Base-by-base conservation (phyloP, 2,113 vertebrate species). In the Pleuronectes platessa region DNA sequence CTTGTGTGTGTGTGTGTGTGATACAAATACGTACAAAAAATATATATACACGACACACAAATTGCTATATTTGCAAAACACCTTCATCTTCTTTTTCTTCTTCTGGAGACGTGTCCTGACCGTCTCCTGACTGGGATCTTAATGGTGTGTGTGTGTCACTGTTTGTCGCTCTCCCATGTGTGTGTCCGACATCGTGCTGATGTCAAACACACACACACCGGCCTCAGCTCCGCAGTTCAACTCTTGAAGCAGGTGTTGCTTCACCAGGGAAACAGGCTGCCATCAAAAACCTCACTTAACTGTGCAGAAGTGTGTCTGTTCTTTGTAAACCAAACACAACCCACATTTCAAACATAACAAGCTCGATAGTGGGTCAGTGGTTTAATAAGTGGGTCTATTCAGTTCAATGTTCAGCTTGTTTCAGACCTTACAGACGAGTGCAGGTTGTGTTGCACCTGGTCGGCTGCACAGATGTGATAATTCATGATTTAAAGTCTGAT, bases 211-310 rank as follows among this genome's bases (percentile, higher is more conserved):
- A 58, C 61, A 4, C 3, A 4, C 17, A 2, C 53, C 1, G 42
- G 42, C 42, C 61, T 53, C 53, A 11, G 20, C 47, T 56, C 42
- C 2, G 42, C 13, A 45, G 13, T 51, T 21, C 7, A 10, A 10
- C 35, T 21, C 51, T 6, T 21, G 42, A 72, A 60, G 42, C 54
- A 78, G 58, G 58, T 14, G 53, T 61, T 7, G 56, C 42, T 45
- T 51, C 47, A 5, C 35, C 62, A 40, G 31, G 14, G 63, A 37
- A 8, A 21, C 54, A 9, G 21, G 20, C 53, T 55, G 69, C 73
- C 86, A 82, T 78, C 49, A 79, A 76, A 84, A 84, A 74, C 72
- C 42, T 62, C 1, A 21, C 27, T 3, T 42, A 56, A 62, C 61
- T 67, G 18, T 71, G 51, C 73, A 49, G 58, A 70, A 78, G 40